phyloP scores from a whole-genome alignment of 2,888 invertebrate species.

The Drosophila tripunctata region DNA sequence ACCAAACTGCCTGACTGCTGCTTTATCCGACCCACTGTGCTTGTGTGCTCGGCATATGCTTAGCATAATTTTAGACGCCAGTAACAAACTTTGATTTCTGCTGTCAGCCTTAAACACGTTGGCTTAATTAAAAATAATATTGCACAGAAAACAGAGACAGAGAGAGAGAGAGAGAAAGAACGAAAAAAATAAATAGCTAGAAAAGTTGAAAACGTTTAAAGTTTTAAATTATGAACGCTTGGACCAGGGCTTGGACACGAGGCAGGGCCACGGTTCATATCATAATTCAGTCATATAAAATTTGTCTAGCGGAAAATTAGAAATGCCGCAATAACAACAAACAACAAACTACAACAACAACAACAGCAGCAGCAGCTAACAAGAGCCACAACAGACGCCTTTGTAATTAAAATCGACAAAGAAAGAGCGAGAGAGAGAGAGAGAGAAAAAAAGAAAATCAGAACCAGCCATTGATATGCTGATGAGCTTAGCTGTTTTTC shows the following conservation, averaged over 20 bases:
- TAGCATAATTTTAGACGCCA: slow-evolving; percentile 70
- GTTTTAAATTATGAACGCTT: slow-evolving; percentile 40
- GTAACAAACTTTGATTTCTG: slow-evolving; percentile 45
- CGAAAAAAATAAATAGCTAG: neutral
- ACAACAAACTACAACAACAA: slow-evolving; percentile 43
- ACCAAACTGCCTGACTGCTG: neutral
- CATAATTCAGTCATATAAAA: slow-evolving; percentile 82
- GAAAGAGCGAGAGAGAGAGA: slow-evolving; percentile 1
- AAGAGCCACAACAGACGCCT: slow-evolving; percentile 50
- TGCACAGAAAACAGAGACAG: no score
- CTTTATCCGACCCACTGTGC: neutral
- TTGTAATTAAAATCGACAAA: slow-evolving; percentile 63
- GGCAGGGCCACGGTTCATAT: slow-evolving; percentile 65
- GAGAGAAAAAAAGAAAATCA: slow-evolving; percentile 53
- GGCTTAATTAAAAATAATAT: slow-evolving; percentile 56
- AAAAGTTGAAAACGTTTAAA: slow-evolving; percentile 58
- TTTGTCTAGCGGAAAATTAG: slow-evolving; percentile 83
- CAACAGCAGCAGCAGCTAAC: slow-evolving; percentile 43
- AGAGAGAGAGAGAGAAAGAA: neutral
- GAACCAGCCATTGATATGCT: slow-evolving; percentile 71
- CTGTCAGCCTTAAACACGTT: slow-evolving; percentile 33
- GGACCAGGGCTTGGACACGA: slow-evolving; percentile 13
- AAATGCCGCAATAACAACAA: slow-evolving; percentile 63
- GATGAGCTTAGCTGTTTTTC: slow-evolving; percentile 60
- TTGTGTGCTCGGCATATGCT: slow-evolving; percentile 63